Evolutionary conservation across 2,888 invertebrate genomes (phyloP), one percentile per base, ranked within the genome.

Genomic region (Selenia dentaria): DNA sequence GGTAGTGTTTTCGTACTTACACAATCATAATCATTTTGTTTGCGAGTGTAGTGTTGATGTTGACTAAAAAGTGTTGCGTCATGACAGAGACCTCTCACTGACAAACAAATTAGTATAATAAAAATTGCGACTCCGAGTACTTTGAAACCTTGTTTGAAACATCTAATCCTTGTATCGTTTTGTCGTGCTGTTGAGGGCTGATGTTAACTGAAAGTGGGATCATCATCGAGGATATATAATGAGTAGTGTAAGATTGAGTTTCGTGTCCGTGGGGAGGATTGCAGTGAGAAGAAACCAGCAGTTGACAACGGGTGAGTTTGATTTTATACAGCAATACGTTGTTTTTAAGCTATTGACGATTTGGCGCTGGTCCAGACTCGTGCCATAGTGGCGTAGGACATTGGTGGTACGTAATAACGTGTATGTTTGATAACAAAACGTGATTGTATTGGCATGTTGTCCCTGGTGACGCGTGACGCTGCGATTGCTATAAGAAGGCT

Each of bases 11-110:
- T 79, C 81, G 83, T 85, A 82, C 76, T 83, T 79, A 78, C 75
- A 77, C 64, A 68, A 69, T 68, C 62, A 64, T n/a, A 70, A 60
- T 76, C 74, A 64, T 74, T 73, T 42, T 66, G 71, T 74, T 77
- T 67, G 57, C 69, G 66, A 73, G 70, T n/a, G n/a, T 75, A 72
- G 81, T 84, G 84, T 83, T 85, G 77, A 79, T 83, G 80, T 82
- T 84, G 81, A 81, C 79, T 83, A 77, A 85, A 58, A 87, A 86
- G 87, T 89, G 89, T 91, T 91, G 91, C 90, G 90, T 91, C 91
- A 91, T 90, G 90, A 86, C 83, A 85, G 80, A 84, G 79, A 79
- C 81, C 86, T 85, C 87, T 88, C 85, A 80, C 88, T 89, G 88
- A 88, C 88, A 90, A 89, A 87, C 79, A 90, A 87, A 59, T 54